Evolutionary conservation across 2,797 vertebrate species (phyloP).

Genomic region (Clarias platycephalus): DNA sequence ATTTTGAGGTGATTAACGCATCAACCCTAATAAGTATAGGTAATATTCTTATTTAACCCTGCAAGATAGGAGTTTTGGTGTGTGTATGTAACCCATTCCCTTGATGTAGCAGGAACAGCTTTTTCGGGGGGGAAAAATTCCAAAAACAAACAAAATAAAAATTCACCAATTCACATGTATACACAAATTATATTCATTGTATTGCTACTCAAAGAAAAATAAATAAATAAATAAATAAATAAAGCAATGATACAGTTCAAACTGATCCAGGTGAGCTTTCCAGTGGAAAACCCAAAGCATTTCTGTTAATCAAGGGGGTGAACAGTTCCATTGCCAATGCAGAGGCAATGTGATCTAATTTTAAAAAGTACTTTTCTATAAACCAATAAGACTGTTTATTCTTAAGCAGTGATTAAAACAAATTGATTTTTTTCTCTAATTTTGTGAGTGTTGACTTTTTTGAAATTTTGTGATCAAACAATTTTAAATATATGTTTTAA

Average conservation of each 20-base stretch:
- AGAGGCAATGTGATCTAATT: conserved; percentile 58
- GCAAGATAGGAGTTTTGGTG: conserved; percentile 49
- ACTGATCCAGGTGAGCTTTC: not conserved
- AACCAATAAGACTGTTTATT: conserved; percentile 63
- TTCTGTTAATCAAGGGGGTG: conserved; percentile 54
- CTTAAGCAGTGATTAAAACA: conserved; percentile 60
- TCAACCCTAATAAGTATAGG: conserved; percentile 39
- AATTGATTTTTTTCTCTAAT: conserved; percentile 56
- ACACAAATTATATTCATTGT: not conserved
- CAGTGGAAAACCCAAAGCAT: conserved; percentile 39
- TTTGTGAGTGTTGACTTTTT: conserved; percentile 55
- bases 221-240: not conserved
- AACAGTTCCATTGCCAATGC: conserved; percentile 54
- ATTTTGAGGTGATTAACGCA: conserved; percentile 40
- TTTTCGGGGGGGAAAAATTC: not conserved
- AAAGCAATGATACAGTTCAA: not conserved
- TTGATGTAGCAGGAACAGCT: conserved; percentile 55
- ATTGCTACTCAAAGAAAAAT: not conserved
- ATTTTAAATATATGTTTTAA: conserved; percentile 69
- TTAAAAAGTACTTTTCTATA: conserved; percentile 52
- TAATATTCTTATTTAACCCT: conserved; percentile 39
- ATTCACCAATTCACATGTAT: not conserved
- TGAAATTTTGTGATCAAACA: conserved; percentile 63
- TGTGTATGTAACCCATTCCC: conserved; percentile 54
- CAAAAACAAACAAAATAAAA: not conserved